These are phyloP conservation scores for Sesamia nonagrioides DNA, from an alignment of 1,140 invertebrate genomes.

Conservation along the genomic window DNA sequence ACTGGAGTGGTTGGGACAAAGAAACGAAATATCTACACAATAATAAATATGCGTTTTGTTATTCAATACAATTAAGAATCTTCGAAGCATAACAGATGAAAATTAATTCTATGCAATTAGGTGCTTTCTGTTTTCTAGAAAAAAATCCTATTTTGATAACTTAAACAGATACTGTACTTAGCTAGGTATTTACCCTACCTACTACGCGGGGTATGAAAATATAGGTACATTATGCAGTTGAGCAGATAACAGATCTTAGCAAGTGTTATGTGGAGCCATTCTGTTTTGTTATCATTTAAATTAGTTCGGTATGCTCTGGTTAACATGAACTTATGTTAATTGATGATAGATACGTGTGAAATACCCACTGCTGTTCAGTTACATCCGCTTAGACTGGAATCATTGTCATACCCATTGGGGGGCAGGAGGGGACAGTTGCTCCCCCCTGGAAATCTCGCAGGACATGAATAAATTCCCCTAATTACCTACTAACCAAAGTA, in stretches of 20 bases:
- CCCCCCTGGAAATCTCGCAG: too few species aligned
- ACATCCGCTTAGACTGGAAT: too few species aligned
- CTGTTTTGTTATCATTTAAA: neutral
- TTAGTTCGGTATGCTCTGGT: neutral
- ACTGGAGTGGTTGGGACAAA: neutral
- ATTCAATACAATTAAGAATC: neutral
- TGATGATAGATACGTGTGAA: neutral
- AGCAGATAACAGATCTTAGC: neutral
- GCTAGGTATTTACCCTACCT: neutral
- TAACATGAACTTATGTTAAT: constrained; percentile 1
- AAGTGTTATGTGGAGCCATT: neutral
- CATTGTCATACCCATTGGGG: too few species aligned
- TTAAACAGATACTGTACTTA: neutral
- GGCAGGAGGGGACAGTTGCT: too few species aligned
- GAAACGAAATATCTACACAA: neutral
- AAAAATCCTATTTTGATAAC: neutral
- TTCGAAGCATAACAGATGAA: neutral
- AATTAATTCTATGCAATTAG: neutral
- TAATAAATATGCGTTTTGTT: neutral
- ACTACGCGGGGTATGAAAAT: too few species aligned
- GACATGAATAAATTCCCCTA: too few species aligned
- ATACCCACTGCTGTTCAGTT: too few species aligned
- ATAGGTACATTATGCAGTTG: too few species aligned
- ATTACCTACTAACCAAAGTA: too few species aligned
- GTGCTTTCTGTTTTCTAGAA: neutral